Conservation (phyloP, 2,797 vertebrate genomes). For the Cossypha caffra region DNA sequence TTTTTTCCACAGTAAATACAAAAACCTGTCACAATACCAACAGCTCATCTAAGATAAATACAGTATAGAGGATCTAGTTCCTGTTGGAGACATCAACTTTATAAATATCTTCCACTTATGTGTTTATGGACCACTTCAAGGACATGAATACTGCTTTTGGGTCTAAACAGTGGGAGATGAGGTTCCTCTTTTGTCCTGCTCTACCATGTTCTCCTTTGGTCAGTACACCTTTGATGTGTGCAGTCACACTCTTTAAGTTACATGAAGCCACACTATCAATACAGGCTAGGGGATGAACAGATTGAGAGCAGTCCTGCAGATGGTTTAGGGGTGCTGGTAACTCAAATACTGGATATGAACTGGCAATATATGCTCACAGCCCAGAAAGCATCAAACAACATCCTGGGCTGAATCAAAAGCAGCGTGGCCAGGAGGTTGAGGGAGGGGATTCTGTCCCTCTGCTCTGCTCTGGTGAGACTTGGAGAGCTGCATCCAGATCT, state of each 20-base stretch:
- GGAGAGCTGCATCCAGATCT: not conserved
- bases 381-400: not conserved
- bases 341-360: not conserved
- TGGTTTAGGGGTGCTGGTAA: not conserved
- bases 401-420: not conserved
- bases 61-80: not conserved
- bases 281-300: not conserved
- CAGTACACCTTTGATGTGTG: not conserved
- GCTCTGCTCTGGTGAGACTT: not conserved
- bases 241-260: not conserved
- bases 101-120: not conserved
- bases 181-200: not conserved
- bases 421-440: fast-evolving
- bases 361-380: not conserved
- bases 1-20: not conserved
- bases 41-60: not conserved
- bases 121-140: not conserved
- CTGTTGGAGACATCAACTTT: not conserved
- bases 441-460: not conserved
- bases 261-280: not conserved
- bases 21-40: not conserved
- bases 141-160: not conserved
- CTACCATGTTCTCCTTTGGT: not conserved
- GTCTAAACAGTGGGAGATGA: not conserved
- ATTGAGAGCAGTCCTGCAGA: not conserved